Evolutionary conservation across 2,797 vertebrate genomes (phyloP), one percentile per base, ranked within the genome.

Genomic region (Cuculus canorus): DNA sequence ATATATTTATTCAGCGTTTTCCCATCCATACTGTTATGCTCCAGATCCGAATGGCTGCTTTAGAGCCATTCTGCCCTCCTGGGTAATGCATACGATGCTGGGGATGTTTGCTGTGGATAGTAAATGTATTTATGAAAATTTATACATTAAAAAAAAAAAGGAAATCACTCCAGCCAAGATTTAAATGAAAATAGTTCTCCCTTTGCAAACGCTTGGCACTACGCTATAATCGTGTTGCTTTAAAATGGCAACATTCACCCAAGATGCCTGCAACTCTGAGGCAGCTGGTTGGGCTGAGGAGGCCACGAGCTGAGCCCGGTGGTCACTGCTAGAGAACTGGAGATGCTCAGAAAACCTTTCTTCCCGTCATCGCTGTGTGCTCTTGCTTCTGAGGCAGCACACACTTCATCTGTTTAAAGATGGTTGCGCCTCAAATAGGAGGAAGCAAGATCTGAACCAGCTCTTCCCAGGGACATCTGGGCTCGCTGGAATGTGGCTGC

Each of bases 21-120:
- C 78, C 81, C 88, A 94, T 96, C 95, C 93, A 94, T 96, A 96
- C 91, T 90, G 92, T 95, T 96, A 91, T 87, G 95, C 86, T 96
- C 86, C 92, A 91, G 79, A 95, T 93, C 91, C 35, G 90, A 97
- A 96, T 85, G 94, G 93, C 77, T 94, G 95, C 94, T 97, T 96
- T 96, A 97, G 96, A 96, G 92, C 94, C 93, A 86, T 97, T 97
- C 86, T 88, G 47, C 88, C 92, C 96, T 97, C 97, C 84, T 69
- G 96, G 93, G 96, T 96, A 94, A 95, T 77, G 56, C 91, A 86
- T 53, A 47, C 84, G 79, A 66, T 79, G 32, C 87, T 95, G 82
- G 88, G 82, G 93, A 96, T 91, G 80, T 96, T 94, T 96, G 93
- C 94, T 3, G 79, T 89, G 92, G 90, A 96, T 96, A 94, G 96